Evolutionary conservation across 2,888 invertebrate species (phyloP).

Genomic region (Tricholauxania praeusta): DNA sequence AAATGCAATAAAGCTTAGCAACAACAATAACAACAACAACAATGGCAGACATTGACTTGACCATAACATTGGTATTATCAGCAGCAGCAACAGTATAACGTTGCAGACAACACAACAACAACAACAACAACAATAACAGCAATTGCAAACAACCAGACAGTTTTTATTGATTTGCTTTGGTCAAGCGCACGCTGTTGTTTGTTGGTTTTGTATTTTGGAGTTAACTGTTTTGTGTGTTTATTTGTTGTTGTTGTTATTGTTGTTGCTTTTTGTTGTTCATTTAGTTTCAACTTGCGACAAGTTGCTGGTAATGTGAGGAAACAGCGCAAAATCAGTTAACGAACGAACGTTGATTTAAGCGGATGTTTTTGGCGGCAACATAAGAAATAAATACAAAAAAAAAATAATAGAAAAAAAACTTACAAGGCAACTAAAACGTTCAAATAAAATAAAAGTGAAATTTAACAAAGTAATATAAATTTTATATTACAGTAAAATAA

Average conservation of each 20-base stretch:
- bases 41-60: not conserved
- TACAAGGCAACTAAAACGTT: conserved; percentile 7
- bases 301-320: conserved; percentile 52
- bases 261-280: conserved; percentile 39
- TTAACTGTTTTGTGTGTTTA: conserved; percentile 16
- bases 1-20: not conserved
- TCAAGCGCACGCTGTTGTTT: conserved; percentile 40
- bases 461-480: conserved; percentile 46
- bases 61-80: not conserved
- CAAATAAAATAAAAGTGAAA: conserved; percentile 57
- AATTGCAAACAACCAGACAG: conserved; percentile 21
- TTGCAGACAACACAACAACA: conserved; percentile 17
- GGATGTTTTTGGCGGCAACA: conserved; percentile 56
- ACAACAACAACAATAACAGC: conserved; percentile 26
- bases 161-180: conserved; percentile 59
- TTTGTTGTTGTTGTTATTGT: conserved; percentile 10
- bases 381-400: conserved; percentile 23
- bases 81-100: conserved; percentile 1
- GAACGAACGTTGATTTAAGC: conserved; percentile 63
- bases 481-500: not conserved
- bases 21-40: conserved; percentile 9
- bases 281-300: conserved; percentile 44
- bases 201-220: conserved; percentile 9
- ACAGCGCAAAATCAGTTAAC: conserved; percentile 65
- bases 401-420: conserved; percentile 11